Evolutionary conservation across 2,113 vertebrate genomes (phyloP).

Genomic region (Hemiscyllium ocellatum): DNA sequence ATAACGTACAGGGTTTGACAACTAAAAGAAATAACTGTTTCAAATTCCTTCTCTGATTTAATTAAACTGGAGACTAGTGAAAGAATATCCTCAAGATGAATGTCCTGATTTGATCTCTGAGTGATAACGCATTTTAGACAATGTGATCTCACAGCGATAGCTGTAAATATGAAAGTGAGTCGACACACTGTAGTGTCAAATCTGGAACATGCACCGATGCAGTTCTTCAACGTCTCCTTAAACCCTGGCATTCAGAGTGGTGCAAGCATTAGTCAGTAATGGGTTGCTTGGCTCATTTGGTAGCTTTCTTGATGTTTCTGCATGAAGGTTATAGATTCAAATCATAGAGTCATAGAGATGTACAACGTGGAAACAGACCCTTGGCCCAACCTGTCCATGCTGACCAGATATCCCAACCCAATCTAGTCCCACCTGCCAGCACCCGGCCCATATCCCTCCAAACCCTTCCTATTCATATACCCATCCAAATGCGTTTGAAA

Average conservation of each 20-base stretch:
- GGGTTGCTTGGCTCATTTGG: not conserved
- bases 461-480: too few relatives aligned
- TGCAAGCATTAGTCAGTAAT: not conserved
- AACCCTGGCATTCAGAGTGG: not conserved
- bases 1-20: not conserved
- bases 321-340: not conserved
- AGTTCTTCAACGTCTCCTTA: not conserved
- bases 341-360: too few relatives aligned
- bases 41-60: not conserved
- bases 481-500: too few relatives aligned
- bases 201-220: not conserved
- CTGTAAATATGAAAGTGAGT: not conserved
- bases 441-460: too few relatives aligned
- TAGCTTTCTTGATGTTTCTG: not conserved
- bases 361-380: too few relatives aligned
- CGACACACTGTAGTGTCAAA: not conserved
- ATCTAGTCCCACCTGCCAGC: too few relatives aligned
- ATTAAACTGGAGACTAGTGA: not conserved
- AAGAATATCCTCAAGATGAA: not conserved
- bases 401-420: too few relatives aligned
- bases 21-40: not conserved
- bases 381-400: too few relatives aligned
- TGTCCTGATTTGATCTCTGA: not conserved
- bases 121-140: not conserved
- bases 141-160: not conserved